Evolutionary conservation across 2,888 invertebrate species (phyloP).

Genomic region (Pasiphila rectangulata): DNA sequence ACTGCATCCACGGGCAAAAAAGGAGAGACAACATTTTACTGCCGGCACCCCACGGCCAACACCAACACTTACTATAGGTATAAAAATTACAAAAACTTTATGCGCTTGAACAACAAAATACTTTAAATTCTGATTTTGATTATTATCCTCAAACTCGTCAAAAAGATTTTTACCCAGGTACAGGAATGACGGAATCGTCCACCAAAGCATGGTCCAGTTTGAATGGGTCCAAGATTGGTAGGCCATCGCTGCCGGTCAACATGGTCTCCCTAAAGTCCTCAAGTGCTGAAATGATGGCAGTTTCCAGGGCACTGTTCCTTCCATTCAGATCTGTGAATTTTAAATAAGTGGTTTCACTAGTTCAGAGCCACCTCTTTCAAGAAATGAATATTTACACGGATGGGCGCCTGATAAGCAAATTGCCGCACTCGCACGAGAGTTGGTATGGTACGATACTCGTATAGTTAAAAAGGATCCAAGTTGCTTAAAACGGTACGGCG

Average conservation of each 20-base stretch:
- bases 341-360: neutral
- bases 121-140: neutral
- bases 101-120: neutral
- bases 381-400: too few relatives aligned
- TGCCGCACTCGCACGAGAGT: too few relatives aligned
- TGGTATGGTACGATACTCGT: too few relatives aligned
- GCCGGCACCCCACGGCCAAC: too few relatives aligned
- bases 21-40: too few relatives aligned
- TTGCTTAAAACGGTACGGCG: too few relatives aligned
- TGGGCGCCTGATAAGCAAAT: too few relatives aligned
- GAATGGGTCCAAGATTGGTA: constrained; percentile 60
- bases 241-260: constrained; percentile 44
- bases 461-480: too few relatives aligned
- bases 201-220: constrained; percentile 39
- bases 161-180: constrained; percentile 50
- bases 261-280: constrained; percentile 30
- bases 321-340: constrained; percentile 19
- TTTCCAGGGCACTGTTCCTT: constrained; percentile 26
- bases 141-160: too few relatives aligned
- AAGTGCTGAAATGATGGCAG: constrained; percentile 15
- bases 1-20: too few relatives aligned
- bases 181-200: constrained; percentile 42
- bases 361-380: too few relatives aligned
- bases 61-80: too few relatives aligned
- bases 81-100: neutral